Conservation (phyloP, 2,888 invertebrate genomes). For the Rugalucina vietnamica region DNA sequence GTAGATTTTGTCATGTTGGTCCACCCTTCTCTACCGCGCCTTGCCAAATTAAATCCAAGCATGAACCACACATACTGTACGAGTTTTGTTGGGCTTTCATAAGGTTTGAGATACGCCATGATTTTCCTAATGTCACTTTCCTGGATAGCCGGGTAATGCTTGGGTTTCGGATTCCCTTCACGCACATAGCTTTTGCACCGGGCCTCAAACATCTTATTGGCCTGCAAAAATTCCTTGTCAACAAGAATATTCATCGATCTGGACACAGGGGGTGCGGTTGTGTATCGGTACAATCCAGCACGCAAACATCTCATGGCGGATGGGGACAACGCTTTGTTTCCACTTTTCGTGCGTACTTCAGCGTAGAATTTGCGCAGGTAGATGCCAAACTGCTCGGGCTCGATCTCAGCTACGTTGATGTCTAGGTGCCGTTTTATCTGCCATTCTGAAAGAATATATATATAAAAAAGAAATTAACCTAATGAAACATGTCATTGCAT, state of each 20-base stretch:
- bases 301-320: neutral
- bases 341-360: neutral
- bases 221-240: neutral
- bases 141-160: neutral
- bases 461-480: too few relatives aligned
- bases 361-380: neutral
- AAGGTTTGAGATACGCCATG: neutral
- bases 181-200: neutral
- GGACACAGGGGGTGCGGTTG: neutral
- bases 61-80: neutral
- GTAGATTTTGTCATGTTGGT: neutral
- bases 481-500: too few relatives aligned
- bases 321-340: neutral
- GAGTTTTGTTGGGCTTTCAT: neutral
- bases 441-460: neutral
- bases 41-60: neutral
- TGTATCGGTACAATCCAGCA: neutral
- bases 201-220: neutral
- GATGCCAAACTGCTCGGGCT: neutral
- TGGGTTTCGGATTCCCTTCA: neutral
- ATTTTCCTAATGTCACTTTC: neutral
- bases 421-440: neutral
- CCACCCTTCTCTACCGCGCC: neutral
- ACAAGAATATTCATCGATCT: neutral
- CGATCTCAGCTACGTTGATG: neutral